A percentile compares a stretch with the other conserved stretches of the same genome.
These are phyloP conservation scores for Taxidea taxus DNA, from an alignment of 2,113 vertebrate genomes.

Conservation along the genomic window DNA sequence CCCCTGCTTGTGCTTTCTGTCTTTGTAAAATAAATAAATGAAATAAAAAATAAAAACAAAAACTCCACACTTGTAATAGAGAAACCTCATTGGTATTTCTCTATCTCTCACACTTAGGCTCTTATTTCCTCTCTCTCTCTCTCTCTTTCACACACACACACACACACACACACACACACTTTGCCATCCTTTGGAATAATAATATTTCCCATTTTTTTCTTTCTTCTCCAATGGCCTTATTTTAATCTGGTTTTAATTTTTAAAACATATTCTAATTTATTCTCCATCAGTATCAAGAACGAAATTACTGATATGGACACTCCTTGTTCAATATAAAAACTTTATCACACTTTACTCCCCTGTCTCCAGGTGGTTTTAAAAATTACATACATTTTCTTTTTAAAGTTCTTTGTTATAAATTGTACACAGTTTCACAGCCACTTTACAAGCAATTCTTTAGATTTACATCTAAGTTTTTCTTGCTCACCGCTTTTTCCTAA, in stretches of 20 bases:
- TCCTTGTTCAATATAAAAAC: background rate
- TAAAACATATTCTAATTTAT: background rate
- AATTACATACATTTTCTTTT: background rate
- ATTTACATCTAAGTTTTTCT: background rate
- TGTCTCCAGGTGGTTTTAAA: background rate
- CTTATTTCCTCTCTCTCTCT: background rate
- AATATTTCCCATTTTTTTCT: background rate
- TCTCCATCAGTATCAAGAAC: background rate
- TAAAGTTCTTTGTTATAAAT: background rate
- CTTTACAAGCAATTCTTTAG: background rate
- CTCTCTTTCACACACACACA: background rate
- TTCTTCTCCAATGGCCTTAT: background rate
- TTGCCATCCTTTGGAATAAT: background rate
- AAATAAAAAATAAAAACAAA: no score
- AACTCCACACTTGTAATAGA: background rate
- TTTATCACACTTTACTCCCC: background rate
- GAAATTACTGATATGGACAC: background rate
- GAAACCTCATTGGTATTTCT: background rate
- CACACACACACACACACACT: background rate
- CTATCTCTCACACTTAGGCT: no score
- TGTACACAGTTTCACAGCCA: constrained; percentile 18
- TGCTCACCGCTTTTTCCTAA: background rate
- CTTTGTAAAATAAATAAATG: no score
- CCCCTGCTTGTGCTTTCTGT: no score
- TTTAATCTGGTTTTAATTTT: background rate